phyloP scores from a whole-genome alignment of 2,888 invertebrate genomes.

The Caenorhabditis wallacei region DNA sequence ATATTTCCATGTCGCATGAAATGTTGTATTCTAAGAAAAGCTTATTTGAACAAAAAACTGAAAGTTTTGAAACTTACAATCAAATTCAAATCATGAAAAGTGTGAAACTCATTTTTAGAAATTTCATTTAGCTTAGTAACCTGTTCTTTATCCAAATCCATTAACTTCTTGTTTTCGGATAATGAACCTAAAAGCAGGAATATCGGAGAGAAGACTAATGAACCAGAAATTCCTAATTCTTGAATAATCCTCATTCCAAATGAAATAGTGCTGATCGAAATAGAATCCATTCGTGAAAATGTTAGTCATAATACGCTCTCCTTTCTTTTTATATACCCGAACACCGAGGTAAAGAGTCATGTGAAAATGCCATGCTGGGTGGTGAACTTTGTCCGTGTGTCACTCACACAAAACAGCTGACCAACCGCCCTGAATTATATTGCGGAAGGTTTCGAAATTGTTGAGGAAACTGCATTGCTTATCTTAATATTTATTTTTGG shows the following conservation, averaged over 20 bases:
- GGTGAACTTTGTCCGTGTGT: not conserved
- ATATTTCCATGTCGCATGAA: conserved; percentile 3
- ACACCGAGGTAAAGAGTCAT: not conserved
- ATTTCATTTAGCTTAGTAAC: not conserved
- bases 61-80: not conserved
- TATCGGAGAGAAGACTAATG: conserved; percentile 7
- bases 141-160: not conserved
- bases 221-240: not conserved
- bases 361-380: not conserved
- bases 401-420: conserved; percentile 3
- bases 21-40: not conserved
- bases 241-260: not conserved
- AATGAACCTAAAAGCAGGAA: not conserved
- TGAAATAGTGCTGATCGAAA: not conserved
- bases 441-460: not conserved
- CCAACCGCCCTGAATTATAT: not conserved
- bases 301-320: too few relatives aligned
- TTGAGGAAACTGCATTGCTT: not conserved
- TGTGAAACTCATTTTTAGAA: not conserved
- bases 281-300: not conserved
- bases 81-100: not conserved
- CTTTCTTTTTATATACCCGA: not conserved
- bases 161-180: not conserved
- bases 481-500: not conserved
- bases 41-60: too few relatives aligned